These are phyloP conservation scores for Diuraphis noxia DNA, from an alignment of 1,140 invertebrate species.

Conservation along the genomic window DNA sequence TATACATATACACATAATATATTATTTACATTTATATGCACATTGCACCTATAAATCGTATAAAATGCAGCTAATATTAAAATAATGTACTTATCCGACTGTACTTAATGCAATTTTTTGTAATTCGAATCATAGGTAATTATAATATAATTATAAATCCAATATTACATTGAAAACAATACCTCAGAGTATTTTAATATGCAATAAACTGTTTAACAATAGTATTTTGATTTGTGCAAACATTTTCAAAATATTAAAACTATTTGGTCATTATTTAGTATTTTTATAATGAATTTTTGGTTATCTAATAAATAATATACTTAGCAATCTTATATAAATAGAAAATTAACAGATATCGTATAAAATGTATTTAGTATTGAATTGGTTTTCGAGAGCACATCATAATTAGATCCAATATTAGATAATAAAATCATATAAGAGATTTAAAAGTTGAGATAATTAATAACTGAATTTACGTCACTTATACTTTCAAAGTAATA, in stretches of 20 bases:
- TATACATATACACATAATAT: neutral
- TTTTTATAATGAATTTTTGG: neutral
- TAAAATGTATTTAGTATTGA: neutral
- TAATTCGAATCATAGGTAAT: neutral
- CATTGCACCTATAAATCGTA: neutral
- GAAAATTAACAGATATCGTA: neutral
- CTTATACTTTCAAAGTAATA: neutral
- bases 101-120: neutral
- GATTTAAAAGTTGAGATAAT: neutral
- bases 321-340: neutral
- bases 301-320: neutral
- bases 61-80: neutral
- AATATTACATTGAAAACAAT: neutral
- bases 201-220: neutral
- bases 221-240: neutral
- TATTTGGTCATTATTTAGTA: neutral
- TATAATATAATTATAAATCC: neutral
- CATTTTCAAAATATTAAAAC: too few species aligned
- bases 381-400: neutral
- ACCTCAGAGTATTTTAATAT: neutral
- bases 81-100: neutral
- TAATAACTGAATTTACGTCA: neutral
- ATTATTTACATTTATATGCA: constrained; percentile 1
- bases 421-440: neutral
- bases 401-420: neutral